Evolutionary conservation across 2,888 invertebrate species (phyloP), one percentile per base, ranked within the genome.

Genomic region (Patella pellucida): DNA sequence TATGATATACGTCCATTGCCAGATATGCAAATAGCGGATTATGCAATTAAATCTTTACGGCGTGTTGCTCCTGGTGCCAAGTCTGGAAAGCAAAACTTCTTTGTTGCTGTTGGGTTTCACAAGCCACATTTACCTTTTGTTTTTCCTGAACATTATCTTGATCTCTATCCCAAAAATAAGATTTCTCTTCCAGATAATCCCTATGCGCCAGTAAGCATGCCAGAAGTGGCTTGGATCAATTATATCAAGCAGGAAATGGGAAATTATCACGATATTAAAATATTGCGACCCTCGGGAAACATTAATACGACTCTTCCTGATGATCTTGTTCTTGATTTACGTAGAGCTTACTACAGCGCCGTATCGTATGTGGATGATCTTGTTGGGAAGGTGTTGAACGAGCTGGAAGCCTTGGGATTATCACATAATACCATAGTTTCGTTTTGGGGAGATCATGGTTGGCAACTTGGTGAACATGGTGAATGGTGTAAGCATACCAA

Each of bases 401-500:
- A 80, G 16, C 74, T 85, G 27, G 72, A 82, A 2, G 68, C 69
- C 16, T 69, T 78, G 9, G 81, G 80, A 1, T 67, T 84, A 5
- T 54, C 67, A 14, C 67, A 82, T 19, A 73, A 81, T 50, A 85
- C 84, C 0, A 76, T 85, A 12, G 75, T 85, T 23, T 74, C 81
- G 2, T 82, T 85, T 41, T 12, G 16, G 75, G 79, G 27, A 9
- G 41, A 41, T 41, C 41, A 41, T 41, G 41, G 41, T 41, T 41
- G 41, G 41, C 41, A 41, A 41, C 79, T 84, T 12, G 82, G 83
- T 14, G 83, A 83, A 72, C 82, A 81, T 62, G 81, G 79, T 11
- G 75, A 74, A 41, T 83, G 83, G 83, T 73, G 77, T 51, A 86
- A 86, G 69, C 81, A 83, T 68, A 85, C 84, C 0, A 84, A 85